Evolutionary conservation across 2,797 vertebrate species (phyloP).

Genomic region (Liasis olivaceus): DNA sequence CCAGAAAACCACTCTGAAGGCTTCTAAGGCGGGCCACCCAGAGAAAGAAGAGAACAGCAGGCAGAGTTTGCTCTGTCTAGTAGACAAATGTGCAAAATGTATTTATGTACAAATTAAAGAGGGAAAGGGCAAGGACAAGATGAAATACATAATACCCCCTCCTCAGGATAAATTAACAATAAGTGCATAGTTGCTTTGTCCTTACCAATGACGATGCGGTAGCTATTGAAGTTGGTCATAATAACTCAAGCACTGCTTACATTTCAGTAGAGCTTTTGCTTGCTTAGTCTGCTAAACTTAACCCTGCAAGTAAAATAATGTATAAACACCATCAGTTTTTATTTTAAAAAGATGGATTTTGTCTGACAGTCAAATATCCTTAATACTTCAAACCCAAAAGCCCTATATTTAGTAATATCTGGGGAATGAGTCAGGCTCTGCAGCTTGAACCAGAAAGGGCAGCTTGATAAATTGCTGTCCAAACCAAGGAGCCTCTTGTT

Average conservation of each 20-base stretch:
- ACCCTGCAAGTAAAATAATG: conserved; percentile 52
- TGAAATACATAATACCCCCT: not conserved
- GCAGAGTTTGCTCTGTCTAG: not conserved
- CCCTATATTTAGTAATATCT: not conserved
- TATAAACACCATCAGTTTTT: conserved; percentile 62
- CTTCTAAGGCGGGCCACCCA: not conserved
- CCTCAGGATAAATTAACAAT: conserved; percentile 19
- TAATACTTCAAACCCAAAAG: conserved; percentile 47
- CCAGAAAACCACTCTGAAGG: not conserved
- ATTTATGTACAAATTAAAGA: not conserved
- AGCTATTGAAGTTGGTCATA: conserved; percentile 42
- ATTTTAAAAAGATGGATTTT: conserved; percentile 67
- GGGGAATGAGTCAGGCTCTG: conserved; percentile 23
- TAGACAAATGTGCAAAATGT: not conserved
- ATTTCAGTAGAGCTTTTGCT: conserved; percentile 63
- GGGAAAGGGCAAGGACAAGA: not conserved
- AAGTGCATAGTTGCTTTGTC: conserved; percentile 39
- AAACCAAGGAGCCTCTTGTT: not conserved
- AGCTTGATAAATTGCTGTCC: not conserved
- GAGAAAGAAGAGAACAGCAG: not conserved
- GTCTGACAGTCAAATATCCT: conserved; percentile 54
- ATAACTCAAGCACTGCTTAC: conserved; percentile 65
- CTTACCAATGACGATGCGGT: conserved; percentile 30
- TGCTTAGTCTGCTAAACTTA: conserved; percentile 56
- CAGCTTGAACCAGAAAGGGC: not conserved